Percentiles rank a stretch among this genome's conserved stretches.
These are phyloP conservation scores for Drosophila buzzatii DNA, from an alignment of 2,888 invertebrate species.

Conservation along the genomic window DNA sequence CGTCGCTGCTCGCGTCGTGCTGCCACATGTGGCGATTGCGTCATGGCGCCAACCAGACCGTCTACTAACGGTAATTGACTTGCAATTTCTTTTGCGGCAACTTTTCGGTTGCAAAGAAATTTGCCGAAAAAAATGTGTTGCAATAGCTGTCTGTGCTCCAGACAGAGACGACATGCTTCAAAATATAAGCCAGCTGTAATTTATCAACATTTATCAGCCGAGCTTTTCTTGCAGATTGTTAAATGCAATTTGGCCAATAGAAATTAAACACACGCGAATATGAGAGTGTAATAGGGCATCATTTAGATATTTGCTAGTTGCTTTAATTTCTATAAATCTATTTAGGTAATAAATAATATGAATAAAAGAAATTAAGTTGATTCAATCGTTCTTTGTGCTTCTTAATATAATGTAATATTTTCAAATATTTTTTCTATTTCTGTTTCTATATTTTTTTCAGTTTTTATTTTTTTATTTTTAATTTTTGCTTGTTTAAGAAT, in stretches of 20 bases:
- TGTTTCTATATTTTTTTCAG: neutral
- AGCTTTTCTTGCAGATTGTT: conserved; percentile 6
- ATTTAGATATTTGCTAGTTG: neutral
- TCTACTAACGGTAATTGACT: conserved; percentile 78
- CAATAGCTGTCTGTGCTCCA: conserved; percentile 39
- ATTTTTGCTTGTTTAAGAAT: too few relatives aligned
- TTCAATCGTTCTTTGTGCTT: too few relatives aligned
- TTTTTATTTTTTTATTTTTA: neutral
- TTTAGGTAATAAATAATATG: neutral
- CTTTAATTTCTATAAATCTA: neutral
- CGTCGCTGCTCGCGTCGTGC: conserved; percentile 39
- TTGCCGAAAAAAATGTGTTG: conserved; percentile 52
- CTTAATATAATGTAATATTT: too few relatives aligned
- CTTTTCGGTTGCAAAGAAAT: conserved; percentile 77
- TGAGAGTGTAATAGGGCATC: neutral
- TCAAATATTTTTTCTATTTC: neutral
- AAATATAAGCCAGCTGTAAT: conserved; percentile 33
- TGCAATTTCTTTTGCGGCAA: conserved; percentile 79
- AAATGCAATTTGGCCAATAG: conserved; percentile 3
- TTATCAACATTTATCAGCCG: conserved; percentile 54
- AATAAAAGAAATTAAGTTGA: neutral
- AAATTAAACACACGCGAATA: neutral
- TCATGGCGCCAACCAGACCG: conserved; percentile 78
- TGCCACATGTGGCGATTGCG: conserved; percentile 76
- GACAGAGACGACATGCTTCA: conserved; percentile 31